Evolutionary conservation across 64 coral and sea anemone genomes (phyloP), one percentile per base, ranked within the genome.

Genomic region (Pocillopora damicornis): DNA sequence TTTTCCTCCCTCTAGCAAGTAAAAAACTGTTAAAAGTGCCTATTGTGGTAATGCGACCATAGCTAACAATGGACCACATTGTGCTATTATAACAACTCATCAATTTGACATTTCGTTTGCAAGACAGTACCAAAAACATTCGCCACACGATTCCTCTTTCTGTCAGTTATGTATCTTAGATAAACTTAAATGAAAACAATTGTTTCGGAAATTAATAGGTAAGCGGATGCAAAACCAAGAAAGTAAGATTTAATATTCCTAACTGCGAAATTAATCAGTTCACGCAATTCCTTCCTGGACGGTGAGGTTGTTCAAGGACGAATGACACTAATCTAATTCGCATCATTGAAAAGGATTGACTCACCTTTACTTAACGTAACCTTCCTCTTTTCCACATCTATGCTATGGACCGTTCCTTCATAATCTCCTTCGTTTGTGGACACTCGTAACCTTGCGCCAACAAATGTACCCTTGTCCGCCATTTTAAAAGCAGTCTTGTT

Each of bases 351-450:
- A 82, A 45, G 12, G 58, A n/a, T 20, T 13, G 35, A n/a, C 63
- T 91, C 61, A 98, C 95, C 95, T 98, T 98, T 90, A 58, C 88
- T 90, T 56, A 98, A 86, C 63, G 95, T 93, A 81, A 98, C 87
- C 75, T 93, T 93, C 58, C 88, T 82, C 5, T 91, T 98, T 26
- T 60, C 79, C 60, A 61, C 2, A 61, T 98, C 95, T 67, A 98
- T 88, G 59, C 83, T 93, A 60, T 98, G 95, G 42, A 98, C 95
- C 61, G 79, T 98, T 69, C 95, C 95, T 59, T 98, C 95, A 58
- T 98, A 98, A 18, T 88, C 87, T 22, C 91, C 95, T 76, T 98
- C 95, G 14, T 22, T 38, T 35, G 95, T 88, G 10, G 76, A 83
- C 8, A 98, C 78, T 9, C 91, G 91, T 63, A 98, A 62, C 73